Percentiles rank a stretch among this genome's conserved stretches.
Evolutionary conservation across 1,140 invertebrate species (phyloP).

Genomic region (Steinernema feltiae): DNA sequence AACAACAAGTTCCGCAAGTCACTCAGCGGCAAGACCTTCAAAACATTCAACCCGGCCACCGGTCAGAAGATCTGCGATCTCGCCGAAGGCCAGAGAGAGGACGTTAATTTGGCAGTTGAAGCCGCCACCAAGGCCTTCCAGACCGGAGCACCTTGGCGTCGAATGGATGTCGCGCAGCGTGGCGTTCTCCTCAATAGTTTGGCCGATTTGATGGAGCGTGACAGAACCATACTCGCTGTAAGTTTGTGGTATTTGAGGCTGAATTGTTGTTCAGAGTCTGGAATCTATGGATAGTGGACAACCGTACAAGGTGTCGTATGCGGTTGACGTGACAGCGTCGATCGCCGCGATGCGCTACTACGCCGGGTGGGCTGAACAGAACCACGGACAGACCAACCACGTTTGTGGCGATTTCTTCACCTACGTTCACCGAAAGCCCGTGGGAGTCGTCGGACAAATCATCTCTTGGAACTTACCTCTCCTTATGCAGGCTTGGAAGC

Average conservation of each 20-base stretch:
- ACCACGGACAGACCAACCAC: conserved; percentile 79
- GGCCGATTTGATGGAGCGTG: conserved; percentile 71
- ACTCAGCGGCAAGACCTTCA: conserved; percentile 76
- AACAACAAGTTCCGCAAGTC: conserved; percentile 84
- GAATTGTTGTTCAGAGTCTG: conserved; percentile 64
- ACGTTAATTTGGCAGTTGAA: conserved; percentile 51
- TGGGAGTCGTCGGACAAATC: conserved; percentile 93
- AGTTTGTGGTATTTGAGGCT: conserved; percentile 9
- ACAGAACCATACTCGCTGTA: conserved; percentile 68
- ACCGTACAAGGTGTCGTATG: conserved; percentile 66
- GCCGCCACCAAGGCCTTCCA: conserved; percentile 73
- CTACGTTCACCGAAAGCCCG: conserved; percentile 87
- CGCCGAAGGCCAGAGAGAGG: conserved; percentile 71
- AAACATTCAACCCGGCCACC: conserved; percentile 75
- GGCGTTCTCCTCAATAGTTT: conserved; percentile 62
- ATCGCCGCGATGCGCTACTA: conserved; percentile 66
- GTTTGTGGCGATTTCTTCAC: conserved; percentile 72
- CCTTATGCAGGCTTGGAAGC: conserved; percentile 90
- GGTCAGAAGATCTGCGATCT: conserved; percentile 73
- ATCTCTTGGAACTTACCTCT: conserved; percentile 98
- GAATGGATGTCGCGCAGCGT: conserved; percentile 70
- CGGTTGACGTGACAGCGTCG: conserved; percentile 66
- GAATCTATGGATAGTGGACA: conserved; percentile 86
- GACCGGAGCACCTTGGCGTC: conserved; percentile 71
- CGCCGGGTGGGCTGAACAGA: conserved; percentile 85